A percentile compares a stretch with the other conserved stretches of the same genome.
phyloP scores from a whole-genome alignment of 2,888 invertebrate genomes.

The Conomelus anceps region DNA sequence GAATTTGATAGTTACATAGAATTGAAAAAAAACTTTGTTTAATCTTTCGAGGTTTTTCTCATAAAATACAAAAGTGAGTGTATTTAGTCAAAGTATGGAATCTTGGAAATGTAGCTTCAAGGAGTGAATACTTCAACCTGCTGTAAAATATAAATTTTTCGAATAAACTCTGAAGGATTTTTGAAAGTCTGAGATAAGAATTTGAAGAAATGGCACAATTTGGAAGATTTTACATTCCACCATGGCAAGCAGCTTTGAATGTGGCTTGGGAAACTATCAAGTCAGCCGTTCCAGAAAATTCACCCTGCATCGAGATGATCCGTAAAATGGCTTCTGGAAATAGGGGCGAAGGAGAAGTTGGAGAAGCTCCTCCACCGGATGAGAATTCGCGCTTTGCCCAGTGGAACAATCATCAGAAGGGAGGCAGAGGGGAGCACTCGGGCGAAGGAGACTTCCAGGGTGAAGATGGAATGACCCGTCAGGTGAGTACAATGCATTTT shows the following conservation, averaged over 20 bases:
- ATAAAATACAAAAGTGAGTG: not conserved
- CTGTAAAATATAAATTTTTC: not conserved
- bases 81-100: not conserved
- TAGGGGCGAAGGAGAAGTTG: slow-evolving; percentile 19
- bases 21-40: not conserved
- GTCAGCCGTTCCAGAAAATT: slow-evolving; percentile 65
- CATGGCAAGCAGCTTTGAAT: slow-evolving; percentile 60
- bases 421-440: slow-evolving; percentile 38
- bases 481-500: too few relatives aligned
- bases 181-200: not conserved
- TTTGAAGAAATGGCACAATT: slow-evolving; percentile 51
- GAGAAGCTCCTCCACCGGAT: slow-evolving; percentile 22
- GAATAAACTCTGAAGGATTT: not conserved
- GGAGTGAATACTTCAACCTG: not conserved
- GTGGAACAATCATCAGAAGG: slow-evolving; percentile 43
- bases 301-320: slow-evolving; percentile 21
- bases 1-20: not conserved
- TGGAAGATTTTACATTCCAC: slow-evolving; percentile 60
- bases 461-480: too few relatives aligned
- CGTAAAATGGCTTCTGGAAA: slow-evolving; percentile 9
- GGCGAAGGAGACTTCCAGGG: not conserved
- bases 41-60: not conserved
- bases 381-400: slow-evolving; percentile 38
- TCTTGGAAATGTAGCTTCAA: not conserved
- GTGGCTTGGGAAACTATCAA: slow-evolving; percentile 77